phyloP scores from a whole-genome alignment of 2,113 vertebrate genomes.

The Martes martes region DNA sequence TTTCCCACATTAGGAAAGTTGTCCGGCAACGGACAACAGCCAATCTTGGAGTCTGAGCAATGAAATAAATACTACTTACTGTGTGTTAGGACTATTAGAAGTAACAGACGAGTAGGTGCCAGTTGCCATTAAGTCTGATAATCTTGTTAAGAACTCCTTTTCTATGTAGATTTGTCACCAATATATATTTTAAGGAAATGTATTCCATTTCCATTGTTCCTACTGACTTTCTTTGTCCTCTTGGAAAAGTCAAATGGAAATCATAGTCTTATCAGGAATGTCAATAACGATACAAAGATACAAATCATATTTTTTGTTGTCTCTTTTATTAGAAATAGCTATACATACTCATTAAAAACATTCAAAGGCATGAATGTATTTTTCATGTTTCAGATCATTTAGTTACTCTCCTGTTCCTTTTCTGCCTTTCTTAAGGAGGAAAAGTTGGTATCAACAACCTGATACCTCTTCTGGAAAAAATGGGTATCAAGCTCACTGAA shows the following conservation, averaged over 20 bases:
- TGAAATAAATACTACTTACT: not conserved
- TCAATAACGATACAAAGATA: not conserved
- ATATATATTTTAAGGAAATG: not conserved
- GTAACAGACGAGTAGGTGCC: not conserved
- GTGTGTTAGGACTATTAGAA: not conserved
- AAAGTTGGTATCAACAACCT: slow-evolving; percentile 23
- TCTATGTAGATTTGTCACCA: not conserved
- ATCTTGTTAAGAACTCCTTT: not conserved
- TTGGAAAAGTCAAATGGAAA: not conserved
- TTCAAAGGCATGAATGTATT: not conserved
- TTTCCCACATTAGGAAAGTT: not conserved
- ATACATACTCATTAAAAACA: not conserved
- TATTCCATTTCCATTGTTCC: not conserved
- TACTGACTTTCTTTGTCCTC: not conserved
- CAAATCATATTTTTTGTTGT: not conserved
- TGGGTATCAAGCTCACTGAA: not conserved
- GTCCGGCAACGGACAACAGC: not conserved
- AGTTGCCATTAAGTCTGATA: not conserved
- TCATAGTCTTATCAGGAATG: not conserved
- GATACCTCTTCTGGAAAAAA: slow-evolving; percentile 5
- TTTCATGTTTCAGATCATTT: not conserved
- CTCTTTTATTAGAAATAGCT: not conserved
- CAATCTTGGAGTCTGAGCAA: not conserved
- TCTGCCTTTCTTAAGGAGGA: slow-evolving; percentile 38
- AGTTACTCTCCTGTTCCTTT: not conserved